A percentile compares a stretch with the other conserved stretches of the same genome.
These are phyloP conservation scores for Mycteria americana DNA, from an alignment of 2,797 vertebrate genomes.

Conservation along the genomic window DNA sequence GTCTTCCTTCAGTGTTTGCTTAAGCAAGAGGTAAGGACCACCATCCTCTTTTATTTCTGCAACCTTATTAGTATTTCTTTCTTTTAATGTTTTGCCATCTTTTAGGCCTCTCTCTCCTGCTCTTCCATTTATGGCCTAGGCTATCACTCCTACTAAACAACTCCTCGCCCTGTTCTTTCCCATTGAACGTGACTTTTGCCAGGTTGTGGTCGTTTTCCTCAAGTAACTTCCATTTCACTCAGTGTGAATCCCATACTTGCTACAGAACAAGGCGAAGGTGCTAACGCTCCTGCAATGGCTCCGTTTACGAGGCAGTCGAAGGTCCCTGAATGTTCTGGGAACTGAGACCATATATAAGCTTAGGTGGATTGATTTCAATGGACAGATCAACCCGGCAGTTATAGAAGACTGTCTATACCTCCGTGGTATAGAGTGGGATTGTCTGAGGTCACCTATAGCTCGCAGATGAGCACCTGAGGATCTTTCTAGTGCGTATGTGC, in stretches of 20 bases:
- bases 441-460: neutral
- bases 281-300: neutral
- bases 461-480: constrained; percentile 17
- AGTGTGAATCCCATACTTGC: accelerated
- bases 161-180: neutral
- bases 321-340: neutral
- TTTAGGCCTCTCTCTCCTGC: neutral
- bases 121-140: neutral
- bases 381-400: neutral
- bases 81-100: neutral
- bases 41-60: neutral
- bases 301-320: neutral
- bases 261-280: accelerated
- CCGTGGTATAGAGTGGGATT: accelerated
- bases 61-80: neutral
- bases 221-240: accelerated
- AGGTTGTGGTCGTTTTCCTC: accelerated
- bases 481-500: neutral
- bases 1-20: neutral
- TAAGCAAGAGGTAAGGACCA: neutral
- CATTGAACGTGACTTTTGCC: accelerated
- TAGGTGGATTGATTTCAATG: accelerated
- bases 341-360: accelerated
- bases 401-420: accelerated
- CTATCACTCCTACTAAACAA: accelerated